These are phyloP conservation scores for Acheta domesticus DNA, from an alignment of 2,888 invertebrate species.

Conservation along the genomic window DNA sequence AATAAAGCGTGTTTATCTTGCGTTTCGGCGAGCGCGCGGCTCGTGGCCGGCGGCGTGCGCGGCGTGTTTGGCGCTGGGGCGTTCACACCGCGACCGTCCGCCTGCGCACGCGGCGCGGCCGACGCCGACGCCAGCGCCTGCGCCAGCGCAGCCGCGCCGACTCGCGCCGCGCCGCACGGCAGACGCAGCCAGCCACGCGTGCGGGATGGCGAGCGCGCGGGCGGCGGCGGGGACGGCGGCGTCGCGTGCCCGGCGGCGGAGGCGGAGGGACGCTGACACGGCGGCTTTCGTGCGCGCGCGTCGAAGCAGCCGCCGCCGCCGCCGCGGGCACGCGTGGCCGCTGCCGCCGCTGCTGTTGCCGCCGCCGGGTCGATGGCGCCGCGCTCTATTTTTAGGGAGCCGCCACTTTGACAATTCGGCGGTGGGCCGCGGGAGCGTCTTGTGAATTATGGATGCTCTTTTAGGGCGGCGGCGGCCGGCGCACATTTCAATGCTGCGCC, in stretches of 20 bases:
- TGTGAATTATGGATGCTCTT: conserved; percentile 18
- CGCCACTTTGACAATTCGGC: conserved; percentile 18
- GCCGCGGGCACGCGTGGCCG: conserved; percentile 18
- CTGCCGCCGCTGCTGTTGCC: background rate
- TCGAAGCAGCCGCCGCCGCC: background rate
- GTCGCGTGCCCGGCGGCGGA: background rate
- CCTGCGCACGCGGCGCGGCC: background rate
- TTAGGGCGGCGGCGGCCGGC: conserved; percentile 2
- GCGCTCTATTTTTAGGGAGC: background rate
- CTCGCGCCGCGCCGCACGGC: background rate
- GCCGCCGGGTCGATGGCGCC: conserved; percentile 11
- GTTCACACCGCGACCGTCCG: background rate
- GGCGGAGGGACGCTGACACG: conserved; percentile 1
- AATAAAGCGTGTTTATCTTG: too few relatives aligned
- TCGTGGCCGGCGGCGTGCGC: too few relatives aligned
- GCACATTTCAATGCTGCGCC: conserved; percentile 18
- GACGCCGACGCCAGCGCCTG: background rate
- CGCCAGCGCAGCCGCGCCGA: background rate
- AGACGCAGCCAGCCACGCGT: background rate
- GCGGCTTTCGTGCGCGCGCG: background rate
- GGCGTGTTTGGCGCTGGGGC: too few relatives aligned
- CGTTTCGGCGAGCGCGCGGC: too few relatives aligned
- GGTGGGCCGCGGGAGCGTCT: background rate
- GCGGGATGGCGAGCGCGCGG: background rate
- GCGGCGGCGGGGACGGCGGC: background rate